phyloP scores from a whole-genome alignment of 2,113 vertebrate species.

The Neodon shergylaensis region DNA sequence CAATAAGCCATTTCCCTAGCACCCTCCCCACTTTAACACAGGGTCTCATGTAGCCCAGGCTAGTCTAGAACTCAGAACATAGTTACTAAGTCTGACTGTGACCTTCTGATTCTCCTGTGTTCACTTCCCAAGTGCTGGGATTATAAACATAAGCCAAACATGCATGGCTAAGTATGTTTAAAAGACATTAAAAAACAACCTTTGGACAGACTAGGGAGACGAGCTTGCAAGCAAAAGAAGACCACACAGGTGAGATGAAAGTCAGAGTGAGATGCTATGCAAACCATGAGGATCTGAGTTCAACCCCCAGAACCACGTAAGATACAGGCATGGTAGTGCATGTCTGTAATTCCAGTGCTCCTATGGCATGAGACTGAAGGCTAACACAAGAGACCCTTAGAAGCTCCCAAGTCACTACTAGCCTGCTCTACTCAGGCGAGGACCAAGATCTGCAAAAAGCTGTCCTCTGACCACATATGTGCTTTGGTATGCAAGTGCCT shows the following conservation, averaged over 20 bases:
- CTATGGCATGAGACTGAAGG: not conserved
- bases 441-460: too few species aligned
- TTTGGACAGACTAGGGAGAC: not conserved
- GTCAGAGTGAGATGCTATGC: not conserved
- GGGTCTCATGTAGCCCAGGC: not conserved
- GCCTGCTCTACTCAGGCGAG: not conserved
- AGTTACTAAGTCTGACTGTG: not conserved
- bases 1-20: not conserved
- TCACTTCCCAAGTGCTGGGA: not conserved
- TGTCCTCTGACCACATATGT: not conserved
- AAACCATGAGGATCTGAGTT: not conserved
- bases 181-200: constrained; percentile 35
- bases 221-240: constrained; percentile 50
- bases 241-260: not conserved
- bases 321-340: not conserved
- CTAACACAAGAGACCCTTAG: not conserved
- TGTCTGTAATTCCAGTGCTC: not conserved
- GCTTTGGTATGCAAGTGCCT: not conserved
- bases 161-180: not conserved
- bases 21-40: not conserved
- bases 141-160: not conserved
- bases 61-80: not conserved
- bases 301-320: not conserved
- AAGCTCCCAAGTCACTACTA: too few species aligned
- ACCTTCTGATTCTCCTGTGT: not conserved